A percentile compares a stretch with the other conserved stretches of the same genome.
Evolutionary conservation across 2,797 vertebrate genomes (phyloP).

Genomic region (Phylloscopus collybita): DNA sequence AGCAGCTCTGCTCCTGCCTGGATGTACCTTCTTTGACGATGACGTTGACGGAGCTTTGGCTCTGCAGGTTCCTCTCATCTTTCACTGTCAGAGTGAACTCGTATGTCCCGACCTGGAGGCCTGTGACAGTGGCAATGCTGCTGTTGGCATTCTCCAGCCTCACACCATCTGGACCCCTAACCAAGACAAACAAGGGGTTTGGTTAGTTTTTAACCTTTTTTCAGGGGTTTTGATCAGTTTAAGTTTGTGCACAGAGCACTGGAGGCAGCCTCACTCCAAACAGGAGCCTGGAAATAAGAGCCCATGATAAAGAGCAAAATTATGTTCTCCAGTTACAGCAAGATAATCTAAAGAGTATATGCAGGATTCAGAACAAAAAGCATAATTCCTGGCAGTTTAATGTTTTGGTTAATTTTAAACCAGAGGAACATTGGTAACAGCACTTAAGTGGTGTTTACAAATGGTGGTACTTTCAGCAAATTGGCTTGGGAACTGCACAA

Average conservation of each 20-base stretch:
- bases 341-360: neutral
- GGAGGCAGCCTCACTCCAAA: neutral
- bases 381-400: neutral
- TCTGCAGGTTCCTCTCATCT: slow-evolving; percentile 91
- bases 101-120: slow-evolving; percentile 89
- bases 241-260: neutral
- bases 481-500: neutral
- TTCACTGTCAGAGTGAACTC: slow-evolving; percentile 92
- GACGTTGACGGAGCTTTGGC: slow-evolving; percentile 88
- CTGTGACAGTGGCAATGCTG: slow-evolving; percentile 87
- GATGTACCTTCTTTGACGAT: slow-evolving; percentile 90
- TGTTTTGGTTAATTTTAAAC: neutral
- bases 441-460: neutral
- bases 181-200: neutral
- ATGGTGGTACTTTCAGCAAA: neutral
- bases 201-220: neutral
- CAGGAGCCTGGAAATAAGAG: neutral
- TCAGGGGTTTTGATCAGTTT: neutral
- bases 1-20: neutral
- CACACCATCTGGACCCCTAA: slow-evolving; percentile 90
- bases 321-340: neutral
- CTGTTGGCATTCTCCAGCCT: slow-evolving; percentile 90
- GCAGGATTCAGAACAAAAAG: neutral
- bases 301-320: neutral
- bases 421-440: neutral